Percentiles rank a stretch among this genome's conserved stretches.
Evolutionary conservation across 2,888 invertebrate genomes (phyloP).

Genomic region (Hemistola chrysoprasaria): DNA sequence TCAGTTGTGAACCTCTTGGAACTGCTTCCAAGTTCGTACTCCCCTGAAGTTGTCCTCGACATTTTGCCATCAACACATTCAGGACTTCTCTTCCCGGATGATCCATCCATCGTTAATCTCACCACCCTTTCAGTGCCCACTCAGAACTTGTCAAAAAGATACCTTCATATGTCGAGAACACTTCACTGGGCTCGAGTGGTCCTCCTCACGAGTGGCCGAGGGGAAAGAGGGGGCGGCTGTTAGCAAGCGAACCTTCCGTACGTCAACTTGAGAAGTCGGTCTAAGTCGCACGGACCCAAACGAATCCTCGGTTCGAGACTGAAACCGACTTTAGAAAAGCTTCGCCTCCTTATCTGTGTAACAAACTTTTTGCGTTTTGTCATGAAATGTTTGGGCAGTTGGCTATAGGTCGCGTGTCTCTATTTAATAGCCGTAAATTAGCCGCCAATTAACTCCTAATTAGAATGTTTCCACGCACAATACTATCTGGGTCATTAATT

Average conservation of each 20-base stretch:
- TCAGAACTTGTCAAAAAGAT: conserved; percentile 61
- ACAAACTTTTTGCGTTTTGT: conserved; percentile 10
- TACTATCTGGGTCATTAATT: conserved; percentile 5
- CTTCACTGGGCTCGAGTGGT: conserved; percentile 42
- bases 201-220: conserved; percentile 18
- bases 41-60: conserved; percentile 1
- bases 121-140: conserved; percentile 35
- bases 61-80: conserved; percentile 10
- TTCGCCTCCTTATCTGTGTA: conserved; percentile 51
- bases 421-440: conserved; percentile 12
- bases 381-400: conserved; percentile 3
- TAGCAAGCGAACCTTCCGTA: conserved; percentile 52
- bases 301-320: conserved; percentile 67
- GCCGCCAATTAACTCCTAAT: conserved; percentile 9
- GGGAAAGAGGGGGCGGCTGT: conserved; percentile 29
- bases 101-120: conserved; percentile 40
- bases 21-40: not conserved
- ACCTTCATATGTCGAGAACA: conserved; percentile 51
- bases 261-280: conserved; percentile 76
- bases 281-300: conserved; percentile 53
- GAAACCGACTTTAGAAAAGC: conserved; percentile 63
- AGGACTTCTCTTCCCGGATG: conserved; percentile 11
- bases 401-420: conserved; percentile 4
- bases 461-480: conserved; percentile 14
- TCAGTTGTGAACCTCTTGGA: too few relatives aligned